These are phyloP conservation scores for Microctenopoma steveboyesi DNA, from an alignment of 2,797 vertebrate genomes.

Conservation along the genomic window DNA sequence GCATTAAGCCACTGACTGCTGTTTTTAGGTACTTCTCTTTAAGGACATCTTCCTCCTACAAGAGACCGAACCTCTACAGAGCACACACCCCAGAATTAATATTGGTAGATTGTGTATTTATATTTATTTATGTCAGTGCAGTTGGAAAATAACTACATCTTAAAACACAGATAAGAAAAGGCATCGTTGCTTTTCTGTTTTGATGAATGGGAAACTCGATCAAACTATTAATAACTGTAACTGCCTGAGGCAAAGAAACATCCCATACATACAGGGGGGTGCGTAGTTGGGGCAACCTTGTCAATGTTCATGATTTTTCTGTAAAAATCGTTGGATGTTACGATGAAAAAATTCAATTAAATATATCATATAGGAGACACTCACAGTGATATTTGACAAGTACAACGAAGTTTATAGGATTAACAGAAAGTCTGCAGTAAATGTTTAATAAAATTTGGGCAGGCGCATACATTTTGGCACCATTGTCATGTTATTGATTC, in stretches of 20 bases:
- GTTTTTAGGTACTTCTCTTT: slow-evolving; percentile 31
- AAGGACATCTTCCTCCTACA: slow-evolving; percentile 20
- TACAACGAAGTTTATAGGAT: too few species aligned
- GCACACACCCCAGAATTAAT: slow-evolving; percentile 28
- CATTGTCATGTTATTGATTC: too few species aligned
- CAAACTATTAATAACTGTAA: slow-evolving; percentile 28
- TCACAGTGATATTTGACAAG: too few species aligned
- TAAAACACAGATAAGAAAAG: slow-evolving; percentile 31
- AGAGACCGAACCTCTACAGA: slow-evolving; percentile 32
- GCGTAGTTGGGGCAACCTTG: too few species aligned
- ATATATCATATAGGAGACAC: too few species aligned
- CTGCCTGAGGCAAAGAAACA: slow-evolving; percentile 12
- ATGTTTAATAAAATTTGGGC: too few species aligned
- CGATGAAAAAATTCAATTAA: too few species aligned
- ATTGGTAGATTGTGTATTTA: slow-evolving; percentile 21
- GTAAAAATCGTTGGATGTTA: too few species aligned
- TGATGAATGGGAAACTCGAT: slow-evolving; percentile 39
- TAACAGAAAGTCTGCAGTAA: too few species aligned
- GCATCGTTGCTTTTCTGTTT: slow-evolving; percentile 15
- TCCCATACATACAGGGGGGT: neutral
- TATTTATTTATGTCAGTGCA: slow-evolving; percentile 36
- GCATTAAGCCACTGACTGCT: slow-evolving; percentile 6
- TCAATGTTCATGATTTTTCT: too few species aligned
- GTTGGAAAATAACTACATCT: slow-evolving; percentile 17
- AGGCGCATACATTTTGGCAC: too few species aligned